phyloP scores from a whole-genome alignment of 1,140 invertebrate species.

The Zaprionus lachaisei region DNA sequence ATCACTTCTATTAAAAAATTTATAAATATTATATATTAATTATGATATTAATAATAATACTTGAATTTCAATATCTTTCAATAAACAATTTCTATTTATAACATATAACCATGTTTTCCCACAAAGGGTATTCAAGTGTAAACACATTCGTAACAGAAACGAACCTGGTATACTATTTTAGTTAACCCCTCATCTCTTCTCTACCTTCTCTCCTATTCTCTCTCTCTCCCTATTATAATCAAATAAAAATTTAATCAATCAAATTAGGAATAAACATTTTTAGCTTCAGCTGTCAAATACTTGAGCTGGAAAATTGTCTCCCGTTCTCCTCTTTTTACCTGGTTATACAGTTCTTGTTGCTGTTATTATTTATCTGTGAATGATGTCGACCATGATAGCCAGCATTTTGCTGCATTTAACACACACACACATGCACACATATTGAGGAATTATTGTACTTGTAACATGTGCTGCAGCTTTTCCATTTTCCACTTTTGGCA shows the following conservation, averaged over 20 bases:
- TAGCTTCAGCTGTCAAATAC: background rate
- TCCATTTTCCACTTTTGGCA: constrained; percentile 33
- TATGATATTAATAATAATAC: no score
- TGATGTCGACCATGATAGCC: constrained; percentile 1
- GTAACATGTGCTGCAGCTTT: constrained; percentile 50
- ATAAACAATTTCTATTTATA: constrained; percentile 2
- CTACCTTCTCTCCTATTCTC: background rate
- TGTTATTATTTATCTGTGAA: background rate
- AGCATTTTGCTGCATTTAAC: constrained; percentile 31
- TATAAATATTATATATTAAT: no score
- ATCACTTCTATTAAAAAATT: no score
- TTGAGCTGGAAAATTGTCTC: constrained; percentile 20
- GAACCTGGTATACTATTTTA: background rate
- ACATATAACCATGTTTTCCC: background rate
- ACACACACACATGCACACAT: constrained; percentile 1
- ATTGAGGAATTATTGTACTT: constrained; percentile 6
- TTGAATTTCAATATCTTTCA: background rate
- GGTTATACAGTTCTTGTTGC: background rate
- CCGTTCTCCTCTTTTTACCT: background rate
- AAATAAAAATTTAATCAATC: constrained; percentile 19
- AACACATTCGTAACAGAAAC: constrained; percentile 6
- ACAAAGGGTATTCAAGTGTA: constrained; percentile 9
- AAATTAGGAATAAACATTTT: constrained; percentile 22
- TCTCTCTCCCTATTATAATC: constrained; percentile 7
- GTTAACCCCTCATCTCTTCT: background rate